Conservation (phyloP, 2,113 vertebrate species). For the Craseonycteris thonglongyai region DNA sequence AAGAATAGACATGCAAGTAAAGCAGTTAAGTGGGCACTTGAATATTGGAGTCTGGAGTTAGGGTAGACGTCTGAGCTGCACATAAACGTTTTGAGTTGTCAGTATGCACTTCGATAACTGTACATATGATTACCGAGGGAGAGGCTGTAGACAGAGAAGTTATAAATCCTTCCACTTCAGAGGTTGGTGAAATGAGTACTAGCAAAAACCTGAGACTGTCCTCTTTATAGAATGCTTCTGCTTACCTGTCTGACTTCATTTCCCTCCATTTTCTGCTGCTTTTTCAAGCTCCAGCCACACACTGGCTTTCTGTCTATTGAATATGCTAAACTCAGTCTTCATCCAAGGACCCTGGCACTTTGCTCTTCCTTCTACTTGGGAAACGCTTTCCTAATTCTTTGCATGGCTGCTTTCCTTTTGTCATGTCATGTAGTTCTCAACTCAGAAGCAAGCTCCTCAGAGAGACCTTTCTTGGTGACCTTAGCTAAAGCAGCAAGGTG, state of each 20-base stretch:
- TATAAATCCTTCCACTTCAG: background rate
- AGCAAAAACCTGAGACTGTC: background rate
- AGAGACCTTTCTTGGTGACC: background rate
- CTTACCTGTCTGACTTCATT: background rate
- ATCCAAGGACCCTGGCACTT: background rate
- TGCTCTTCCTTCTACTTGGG: background rate
- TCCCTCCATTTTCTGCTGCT: background rate
- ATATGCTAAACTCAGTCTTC: background rate
- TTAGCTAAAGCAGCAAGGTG: background rate
- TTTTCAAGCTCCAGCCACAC: background rate
- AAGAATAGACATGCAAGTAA: background rate
- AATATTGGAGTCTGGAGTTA: background rate
- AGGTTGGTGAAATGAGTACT: background rate
- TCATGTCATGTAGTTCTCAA: background rate
- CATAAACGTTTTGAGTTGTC: background rate
- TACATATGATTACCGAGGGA: background rate
- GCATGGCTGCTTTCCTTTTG: background rate
- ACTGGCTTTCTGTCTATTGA: background rate
- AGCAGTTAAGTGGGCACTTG: background rate
- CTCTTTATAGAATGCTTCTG: background rate
- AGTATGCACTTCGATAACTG: background rate
- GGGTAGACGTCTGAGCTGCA: background rate
- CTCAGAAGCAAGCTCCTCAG: background rate
- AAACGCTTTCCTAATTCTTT: background rate
- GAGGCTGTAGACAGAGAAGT: too few relatives aligned